phyloP scores from a whole-genome alignment of 2,113 vertebrate genomes.

The Scartelaos histophorus region DNA sequence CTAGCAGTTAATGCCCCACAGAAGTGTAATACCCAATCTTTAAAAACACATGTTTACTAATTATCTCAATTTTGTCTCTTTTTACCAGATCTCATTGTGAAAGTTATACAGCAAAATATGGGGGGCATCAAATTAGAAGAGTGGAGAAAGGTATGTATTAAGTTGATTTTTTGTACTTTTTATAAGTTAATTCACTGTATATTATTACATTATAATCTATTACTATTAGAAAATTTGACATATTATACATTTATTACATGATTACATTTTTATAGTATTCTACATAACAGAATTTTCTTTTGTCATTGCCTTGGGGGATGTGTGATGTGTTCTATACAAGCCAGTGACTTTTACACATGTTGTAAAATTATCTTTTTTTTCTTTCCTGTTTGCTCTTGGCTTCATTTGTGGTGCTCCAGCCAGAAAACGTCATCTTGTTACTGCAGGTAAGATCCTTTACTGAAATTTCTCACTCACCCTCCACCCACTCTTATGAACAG shows the following conservation, averaged over 20 bases:
- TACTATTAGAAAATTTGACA: no score
- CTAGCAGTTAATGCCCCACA: no score
- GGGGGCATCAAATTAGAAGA: slow-evolving; percentile 74
- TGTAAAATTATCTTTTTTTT: background rate
- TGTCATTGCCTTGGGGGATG: no score
- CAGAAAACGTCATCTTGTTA: slow-evolving; percentile 88
- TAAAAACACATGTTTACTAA: background rate
- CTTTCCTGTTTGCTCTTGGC: background rate
- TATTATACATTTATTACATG: no score
- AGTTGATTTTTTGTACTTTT: no score
- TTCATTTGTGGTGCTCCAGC: slow-evolving; percentile 77
- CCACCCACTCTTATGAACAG: background rate
- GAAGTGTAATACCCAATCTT: no score
- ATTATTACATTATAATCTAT: no score
- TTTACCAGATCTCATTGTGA: slow-evolving; percentile 71
- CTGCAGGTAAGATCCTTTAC: slow-evolving; percentile 85
- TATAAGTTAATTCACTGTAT: no score
- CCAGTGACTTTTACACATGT: no score
- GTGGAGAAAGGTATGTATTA: slow-evolving; percentile 70
- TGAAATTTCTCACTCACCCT: background rate
- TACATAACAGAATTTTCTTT: no score
- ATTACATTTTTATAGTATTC: no score
- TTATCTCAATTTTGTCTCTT: slow-evolving; percentile 9
- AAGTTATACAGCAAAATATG: slow-evolving; percentile 74
- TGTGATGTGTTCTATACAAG: no score